These are phyloP conservation scores for Osmoderma eremita DNA, from an alignment of 2,888 invertebrate species.

Conservation along the genomic window DNA sequence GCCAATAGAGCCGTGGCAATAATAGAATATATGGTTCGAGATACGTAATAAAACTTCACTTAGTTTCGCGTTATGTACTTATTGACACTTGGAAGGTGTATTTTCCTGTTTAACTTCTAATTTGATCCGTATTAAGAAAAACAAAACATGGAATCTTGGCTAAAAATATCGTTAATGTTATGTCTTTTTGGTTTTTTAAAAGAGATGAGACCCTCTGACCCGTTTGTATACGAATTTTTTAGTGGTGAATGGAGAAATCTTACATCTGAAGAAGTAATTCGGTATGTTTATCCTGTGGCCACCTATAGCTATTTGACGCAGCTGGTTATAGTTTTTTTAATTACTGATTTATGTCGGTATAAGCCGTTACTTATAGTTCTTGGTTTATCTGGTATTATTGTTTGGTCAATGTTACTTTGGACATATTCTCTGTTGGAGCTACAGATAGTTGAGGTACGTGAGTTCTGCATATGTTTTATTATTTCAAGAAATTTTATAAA, in stretches of 20 bases:
- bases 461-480: too few relatives aligned
- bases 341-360: constrained; percentile 86
- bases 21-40: too few relatives aligned
- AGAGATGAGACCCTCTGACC: constrained; percentile 88
- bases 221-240: constrained; percentile 83
- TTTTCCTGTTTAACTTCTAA: too few relatives aligned
- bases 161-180: constrained; percentile 75
- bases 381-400: constrained; percentile 75
- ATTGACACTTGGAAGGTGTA: too few relatives aligned
- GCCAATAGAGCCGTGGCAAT: too few relatives aligned
- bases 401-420: constrained; percentile 81
- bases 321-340: constrained; percentile 79
- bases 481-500: too few relatives aligned
- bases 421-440: constrained; percentile 76
- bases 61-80: too few relatives aligned
- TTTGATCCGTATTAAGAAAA: not conserved
- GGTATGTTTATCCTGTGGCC: constrained; percentile 85
- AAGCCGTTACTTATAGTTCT: constrained; percentile 89
- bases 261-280: constrained; percentile 75
- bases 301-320: constrained; percentile 86
- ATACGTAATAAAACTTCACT: too few relatives aligned
- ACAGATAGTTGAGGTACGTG: constrained; percentile 67
- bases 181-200: constrained; percentile 84
- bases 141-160: constrained; percentile 72
- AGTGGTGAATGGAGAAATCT: constrained; percentile 81